Conservation (phyloP, 2,888 invertebrate genomes). For the Noctua janthe region DNA sequence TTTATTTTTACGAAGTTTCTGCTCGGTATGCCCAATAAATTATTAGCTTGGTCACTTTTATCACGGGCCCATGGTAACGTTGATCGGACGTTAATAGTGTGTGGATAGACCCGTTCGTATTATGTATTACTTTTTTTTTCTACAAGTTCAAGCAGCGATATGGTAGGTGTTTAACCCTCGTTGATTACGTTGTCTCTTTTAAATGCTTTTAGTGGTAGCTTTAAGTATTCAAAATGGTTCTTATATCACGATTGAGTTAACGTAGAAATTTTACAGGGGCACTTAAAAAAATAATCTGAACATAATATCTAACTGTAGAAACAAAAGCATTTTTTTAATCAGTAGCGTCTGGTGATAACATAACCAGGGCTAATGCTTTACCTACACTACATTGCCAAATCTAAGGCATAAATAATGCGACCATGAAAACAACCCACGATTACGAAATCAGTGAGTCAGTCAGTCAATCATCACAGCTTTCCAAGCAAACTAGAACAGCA, state of each 20-base stretch:
- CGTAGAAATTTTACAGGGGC: neutral
- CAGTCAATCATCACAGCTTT: neutral
- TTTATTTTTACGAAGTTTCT: slow-evolving; percentile 90
- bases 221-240: neutral
- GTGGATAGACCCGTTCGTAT: slow-evolving; percentile 73
- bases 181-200: slow-evolving; percentile 50
- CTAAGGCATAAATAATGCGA: neutral
- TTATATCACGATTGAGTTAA: neutral
- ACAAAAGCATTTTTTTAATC: neutral
- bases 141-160: slow-evolving; percentile 33
- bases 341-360: neutral
- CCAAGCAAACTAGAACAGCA: neutral
- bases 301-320: neutral
- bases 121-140: slow-evolving; percentile 44
- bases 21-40: slow-evolving; percentile 89
- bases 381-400: neutral
- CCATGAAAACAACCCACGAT: neutral
- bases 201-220: slow-evolving; percentile 23
- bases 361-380: neutral
- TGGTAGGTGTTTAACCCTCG: slow-evolving; percentile 38
- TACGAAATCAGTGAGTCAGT: neutral
- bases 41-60: slow-evolving; percentile 90
- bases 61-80: slow-evolving; percentile 86
- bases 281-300: neutral
- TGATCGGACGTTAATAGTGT: slow-evolving; percentile 81